phyloP scores from a whole-genome alignment of 2,113 vertebrate genomes.

The Uria aalge region DNA sequence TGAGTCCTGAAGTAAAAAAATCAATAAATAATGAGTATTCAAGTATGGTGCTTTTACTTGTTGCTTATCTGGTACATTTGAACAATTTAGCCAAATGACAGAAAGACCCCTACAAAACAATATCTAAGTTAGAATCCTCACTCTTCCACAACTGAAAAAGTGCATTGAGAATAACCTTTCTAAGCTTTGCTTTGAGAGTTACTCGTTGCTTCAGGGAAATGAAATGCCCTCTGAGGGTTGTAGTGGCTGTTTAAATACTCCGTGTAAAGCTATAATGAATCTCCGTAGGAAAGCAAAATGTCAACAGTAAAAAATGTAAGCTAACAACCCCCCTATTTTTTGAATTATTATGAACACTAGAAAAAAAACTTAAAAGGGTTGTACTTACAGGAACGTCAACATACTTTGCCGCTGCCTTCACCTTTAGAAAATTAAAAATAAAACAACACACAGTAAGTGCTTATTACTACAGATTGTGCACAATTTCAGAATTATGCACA shows the following conservation, averaged over 20 bases:
- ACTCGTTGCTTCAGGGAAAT: constrained; percentile 56
- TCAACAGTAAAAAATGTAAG: constrained; percentile 26
- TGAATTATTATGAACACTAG: background rate
- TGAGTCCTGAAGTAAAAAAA: background rate
- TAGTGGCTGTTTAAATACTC: constrained; percentile 47
- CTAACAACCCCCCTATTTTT: background rate
- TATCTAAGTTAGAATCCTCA: constrained; percentile 35
- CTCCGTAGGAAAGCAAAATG: constrained; percentile 53
- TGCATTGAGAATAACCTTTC: constrained; percentile 59
- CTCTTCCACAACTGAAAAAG: constrained; percentile 59
- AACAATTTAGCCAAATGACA: background rate
- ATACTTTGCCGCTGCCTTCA: constrained; percentile 96
- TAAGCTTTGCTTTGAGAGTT: constrained; percentile 52
- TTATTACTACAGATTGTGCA: background rate
- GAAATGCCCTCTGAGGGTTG: constrained; percentile 34
- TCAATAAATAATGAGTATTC: background rate
- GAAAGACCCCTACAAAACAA: background rate
- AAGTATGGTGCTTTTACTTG: background rate
- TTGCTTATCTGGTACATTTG: background rate
- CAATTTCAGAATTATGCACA: background rate
- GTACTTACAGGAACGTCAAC: constrained; percentile 95
- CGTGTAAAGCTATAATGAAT: constrained; percentile 31
- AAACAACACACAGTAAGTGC: constrained; percentile 59
- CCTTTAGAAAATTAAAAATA: constrained; percentile 75
- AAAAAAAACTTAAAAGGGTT: background rate